These are phyloP conservation scores for Tenthredo distinguenda DNA, from an alignment of 2,888 invertebrate species.

Conservation along the genomic window DNA sequence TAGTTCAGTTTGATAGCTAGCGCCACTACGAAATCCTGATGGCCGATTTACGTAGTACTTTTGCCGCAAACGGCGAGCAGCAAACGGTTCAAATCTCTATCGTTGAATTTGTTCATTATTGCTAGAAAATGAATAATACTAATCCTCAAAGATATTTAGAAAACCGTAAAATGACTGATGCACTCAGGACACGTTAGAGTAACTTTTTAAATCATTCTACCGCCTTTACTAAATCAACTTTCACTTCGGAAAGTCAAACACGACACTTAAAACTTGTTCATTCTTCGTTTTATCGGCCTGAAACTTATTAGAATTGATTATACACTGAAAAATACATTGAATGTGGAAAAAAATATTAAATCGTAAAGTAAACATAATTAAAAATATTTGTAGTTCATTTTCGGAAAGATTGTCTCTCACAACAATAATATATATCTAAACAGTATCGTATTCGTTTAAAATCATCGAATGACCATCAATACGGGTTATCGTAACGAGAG, in stretches of 20 bases:
- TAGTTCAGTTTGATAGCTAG: too few relatives aligned
- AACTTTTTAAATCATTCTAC: background rate
- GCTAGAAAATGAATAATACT: background rate
- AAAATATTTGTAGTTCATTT: background rate
- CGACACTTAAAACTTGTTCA: background rate
- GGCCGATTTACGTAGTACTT: background rate
- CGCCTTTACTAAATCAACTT: background rate
- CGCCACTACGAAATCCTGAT: too few relatives aligned
- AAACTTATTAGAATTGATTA: background rate
- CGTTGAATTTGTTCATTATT: background rate
- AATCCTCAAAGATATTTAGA: background rate
- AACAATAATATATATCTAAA: background rate
- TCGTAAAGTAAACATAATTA: background rate
- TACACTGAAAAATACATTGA: background rate
- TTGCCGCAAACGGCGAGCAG: background rate
- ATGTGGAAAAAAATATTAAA: background rate
- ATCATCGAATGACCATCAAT: slow-evolving; percentile 36
- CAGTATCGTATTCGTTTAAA: slow-evolving; percentile 3
- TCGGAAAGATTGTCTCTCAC: background rate
- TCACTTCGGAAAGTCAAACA: background rate
- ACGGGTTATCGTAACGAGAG: slow-evolving; percentile 9
- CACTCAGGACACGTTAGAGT: background rate
- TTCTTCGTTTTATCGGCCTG: background rate
- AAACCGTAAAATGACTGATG: background rate
- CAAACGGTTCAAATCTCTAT: background rate